Evolutionary conservation across 2,113 vertebrate species (phyloP), one percentile per base, ranked within the genome.

Genomic region (Emydura subglobosa): DNA sequence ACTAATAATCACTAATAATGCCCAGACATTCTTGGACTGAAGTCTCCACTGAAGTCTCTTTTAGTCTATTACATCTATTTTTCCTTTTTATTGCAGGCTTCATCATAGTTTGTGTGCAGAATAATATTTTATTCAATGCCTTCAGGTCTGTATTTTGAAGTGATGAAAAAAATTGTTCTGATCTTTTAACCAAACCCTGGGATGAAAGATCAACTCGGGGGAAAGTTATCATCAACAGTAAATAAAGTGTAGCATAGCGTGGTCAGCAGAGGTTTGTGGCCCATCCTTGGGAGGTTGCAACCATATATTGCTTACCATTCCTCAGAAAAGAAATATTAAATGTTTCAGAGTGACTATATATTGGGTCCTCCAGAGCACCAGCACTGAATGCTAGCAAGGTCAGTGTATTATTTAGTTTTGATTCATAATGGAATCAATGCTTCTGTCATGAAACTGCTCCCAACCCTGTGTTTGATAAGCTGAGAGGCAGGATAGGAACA

Each of bases 161-260:
- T 0, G 2, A 83, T 79, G 82, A 87, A 61, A 94, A 93, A 92
- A 85, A 88, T 82, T 82, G 29, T 44, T 53, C 14, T 79, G 55
- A 94, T 55, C 76, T 82, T 91, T 92, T 82, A 55, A 87, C 31
- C 1, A 1, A 90, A 90, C 29, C 4, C 34, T 13, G 34, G 17
- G 50, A 82, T 5, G 80, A 89, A 61, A 87, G 11, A 47, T 87
- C 49, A 89, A 25, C 27, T 88, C 49, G 65, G 83, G 87, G 82
- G 24, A 29, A 85, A 96, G 31, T 17, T 88, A 51, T 91, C n/a
- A 79, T 54, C 22, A 59, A n/a, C 21, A 88, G 14, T 76, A 96
- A 94, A 91, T 84, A 90, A 94, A 95, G 91, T 74, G 68, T 1
- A 83, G 6, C 29, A 84, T 0, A 0, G 2, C 5, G 65, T 1